phyloP scores from a whole-genome alignment of 92 coral and sea anemone species.

The Palythoa grandiflora region DNA sequence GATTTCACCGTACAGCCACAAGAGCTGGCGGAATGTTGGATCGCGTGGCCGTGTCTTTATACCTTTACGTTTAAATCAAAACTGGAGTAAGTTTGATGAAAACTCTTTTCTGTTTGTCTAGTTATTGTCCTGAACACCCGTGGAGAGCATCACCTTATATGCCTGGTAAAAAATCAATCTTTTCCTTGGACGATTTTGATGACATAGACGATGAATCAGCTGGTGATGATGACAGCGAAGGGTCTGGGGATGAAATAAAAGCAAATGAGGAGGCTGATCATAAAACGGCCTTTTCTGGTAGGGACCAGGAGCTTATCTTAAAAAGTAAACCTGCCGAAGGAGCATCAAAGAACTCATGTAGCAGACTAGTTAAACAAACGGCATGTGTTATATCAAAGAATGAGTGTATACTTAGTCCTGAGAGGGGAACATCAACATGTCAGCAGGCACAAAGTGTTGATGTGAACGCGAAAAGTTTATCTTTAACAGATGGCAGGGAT shows the following conservation, averaged over 20 bases:
- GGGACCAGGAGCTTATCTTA: neutral
- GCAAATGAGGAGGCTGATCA: neutral
- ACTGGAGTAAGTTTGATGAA: neutral
- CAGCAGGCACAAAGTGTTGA: neutral
- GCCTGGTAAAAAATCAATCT: slow-evolving; percentile 92
- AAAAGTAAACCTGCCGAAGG: neutral
- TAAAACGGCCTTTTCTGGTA: neutral
- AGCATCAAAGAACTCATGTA: neutral
- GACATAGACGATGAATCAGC: slow-evolving; percentile 74
- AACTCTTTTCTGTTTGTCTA: neutral
- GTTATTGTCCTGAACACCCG: slow-evolving; percentile 83
- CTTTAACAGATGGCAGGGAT: neutral
- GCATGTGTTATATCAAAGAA: neutral
- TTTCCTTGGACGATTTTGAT: slow-evolving; percentile 65
- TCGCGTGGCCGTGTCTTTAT: too few relatives aligned
- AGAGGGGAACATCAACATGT: neutral
- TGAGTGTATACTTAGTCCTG: neutral
- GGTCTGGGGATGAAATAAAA: slow-evolving; percentile 43
- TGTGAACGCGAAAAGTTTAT: neutral
- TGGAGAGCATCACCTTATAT: slow-evolving; percentile 79
- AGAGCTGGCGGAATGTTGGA: neutral
- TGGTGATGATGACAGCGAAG: slow-evolving; percentile 68
- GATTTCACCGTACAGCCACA: too few relatives aligned
- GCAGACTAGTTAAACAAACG: neutral
- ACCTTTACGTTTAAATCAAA: neutral